Evolutionary conservation across 2,888 invertebrate genomes (phyloP).

Genomic region (Mongoloraphidia duomilia): DNA sequence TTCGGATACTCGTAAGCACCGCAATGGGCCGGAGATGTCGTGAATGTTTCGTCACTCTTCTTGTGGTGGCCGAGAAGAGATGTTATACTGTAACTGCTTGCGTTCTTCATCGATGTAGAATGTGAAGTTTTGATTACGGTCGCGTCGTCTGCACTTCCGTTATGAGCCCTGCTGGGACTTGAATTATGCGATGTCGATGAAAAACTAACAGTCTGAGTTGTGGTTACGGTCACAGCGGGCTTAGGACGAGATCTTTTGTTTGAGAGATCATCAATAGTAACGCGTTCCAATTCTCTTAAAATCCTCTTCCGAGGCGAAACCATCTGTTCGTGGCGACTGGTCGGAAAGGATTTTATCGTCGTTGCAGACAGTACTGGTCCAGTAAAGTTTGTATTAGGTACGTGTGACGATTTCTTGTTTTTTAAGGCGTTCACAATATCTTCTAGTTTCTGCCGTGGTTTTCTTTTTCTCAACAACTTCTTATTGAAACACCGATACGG

Average conservation of each 20-base stretch:
- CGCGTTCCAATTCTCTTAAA: conserved; percentile 66
- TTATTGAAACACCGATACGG: too few species aligned
- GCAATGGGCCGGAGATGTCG: conserved; percentile 31
- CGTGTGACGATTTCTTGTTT: conserved; percentile 6
- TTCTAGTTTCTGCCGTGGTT: conserved; percentile 4
- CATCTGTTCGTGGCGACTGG: conserved; percentile 31
- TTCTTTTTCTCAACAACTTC: not conserved
- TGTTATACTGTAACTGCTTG: conserved; percentile 71
- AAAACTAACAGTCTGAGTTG: conserved; percentile 22
- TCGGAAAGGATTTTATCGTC: conserved; percentile 21
- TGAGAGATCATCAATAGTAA: conserved; percentile 53
- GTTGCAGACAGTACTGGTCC: not conserved
- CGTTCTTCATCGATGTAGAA: conserved; percentile 25
- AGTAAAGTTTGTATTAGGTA: not conserved
- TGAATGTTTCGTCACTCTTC: conserved; percentile 23
- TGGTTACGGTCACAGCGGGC: conserved; percentile 27
- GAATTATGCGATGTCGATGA: conserved; percentile 4
- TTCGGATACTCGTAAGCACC: conserved; percentile 14
- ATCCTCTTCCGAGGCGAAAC: conserved; percentile 75
- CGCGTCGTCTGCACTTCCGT: not conserved
- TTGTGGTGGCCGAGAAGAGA: conserved; percentile 58
- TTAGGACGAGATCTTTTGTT: conserved; percentile 42
- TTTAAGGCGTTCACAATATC: conserved; percentile 9
- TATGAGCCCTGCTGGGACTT: conserved; percentile 3
- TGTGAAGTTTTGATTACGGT: conserved; percentile 4